Conservation (phyloP, 2,797 vertebrate species). For the Heteromormyrus szaboi region DNA sequence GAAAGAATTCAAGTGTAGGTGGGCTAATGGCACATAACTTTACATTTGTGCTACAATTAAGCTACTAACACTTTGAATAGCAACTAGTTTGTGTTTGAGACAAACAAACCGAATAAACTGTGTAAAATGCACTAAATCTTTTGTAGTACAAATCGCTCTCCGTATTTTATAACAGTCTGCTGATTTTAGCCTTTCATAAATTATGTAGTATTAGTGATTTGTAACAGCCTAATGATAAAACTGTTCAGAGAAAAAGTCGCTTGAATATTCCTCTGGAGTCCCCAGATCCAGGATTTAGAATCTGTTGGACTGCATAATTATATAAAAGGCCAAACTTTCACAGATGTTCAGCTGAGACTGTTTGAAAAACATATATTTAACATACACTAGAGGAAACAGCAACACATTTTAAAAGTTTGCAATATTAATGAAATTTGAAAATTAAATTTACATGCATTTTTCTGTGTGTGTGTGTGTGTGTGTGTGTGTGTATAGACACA, state of each 20-base stretch:
- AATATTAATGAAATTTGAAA: neutral
- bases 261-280: neutral
- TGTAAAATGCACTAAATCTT: neutral
- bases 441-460: neutral
- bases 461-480: neutral
- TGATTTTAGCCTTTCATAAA: neutral
- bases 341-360: neutral
- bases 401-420: neutral
- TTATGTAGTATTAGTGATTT: neutral
- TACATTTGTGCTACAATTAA: neutral
- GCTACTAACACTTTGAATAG: neutral
- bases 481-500: neutral
- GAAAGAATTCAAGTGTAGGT: neutral
- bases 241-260: neutral
- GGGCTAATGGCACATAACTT: neutral
- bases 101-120: neutral
- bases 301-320: neutral
- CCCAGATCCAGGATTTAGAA: neutral
- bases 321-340: neutral
- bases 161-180: neutral
- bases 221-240: neutral
- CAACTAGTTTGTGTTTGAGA: neutral
- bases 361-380: neutral
- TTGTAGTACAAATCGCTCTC: neutral
- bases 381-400: neutral